phyloP scores from a whole-genome alignment of 2,888 invertebrate species.

The Aphrophora alni region DNA sequence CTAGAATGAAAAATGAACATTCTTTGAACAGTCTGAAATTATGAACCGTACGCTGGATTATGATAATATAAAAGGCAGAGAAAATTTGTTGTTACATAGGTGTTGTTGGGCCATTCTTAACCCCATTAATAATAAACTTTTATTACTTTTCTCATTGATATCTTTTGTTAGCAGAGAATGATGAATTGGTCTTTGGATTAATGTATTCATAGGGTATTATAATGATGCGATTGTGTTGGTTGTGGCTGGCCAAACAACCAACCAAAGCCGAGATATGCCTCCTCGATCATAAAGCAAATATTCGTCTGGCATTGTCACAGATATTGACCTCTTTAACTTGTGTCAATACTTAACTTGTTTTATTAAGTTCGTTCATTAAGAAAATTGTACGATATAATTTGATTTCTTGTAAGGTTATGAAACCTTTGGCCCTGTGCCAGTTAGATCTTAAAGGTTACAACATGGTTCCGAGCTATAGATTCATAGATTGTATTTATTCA shows the following conservation, averaged over 20 bases:
- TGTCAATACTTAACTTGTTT: not conserved
- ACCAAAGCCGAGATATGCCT: not conserved
- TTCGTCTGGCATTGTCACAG: not conserved
- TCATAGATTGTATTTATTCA: not conserved
- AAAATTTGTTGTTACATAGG: constrained; percentile 9
- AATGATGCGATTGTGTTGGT: constrained; percentile 6
- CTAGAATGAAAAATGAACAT: not conserved
- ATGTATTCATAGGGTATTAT: constrained; percentile 6
- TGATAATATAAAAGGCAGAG: constrained; percentile 9
- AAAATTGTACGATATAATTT: not conserved
- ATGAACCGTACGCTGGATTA: constrained; percentile 3
- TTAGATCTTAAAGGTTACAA: not conserved
- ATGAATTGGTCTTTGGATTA: not conserved
- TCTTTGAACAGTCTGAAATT: not conserved
- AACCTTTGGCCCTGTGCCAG: not conserved
- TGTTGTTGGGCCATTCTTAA: not conserved
- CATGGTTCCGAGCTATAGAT: not conserved
- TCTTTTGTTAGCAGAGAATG: not conserved
- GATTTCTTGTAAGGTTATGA: not conserved
- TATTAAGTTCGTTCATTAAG: not conserved
- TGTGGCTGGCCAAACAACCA: not conserved
- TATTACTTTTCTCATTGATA: constrained; percentile 5
- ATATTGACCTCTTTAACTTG: not conserved
- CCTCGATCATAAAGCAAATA: not conserved
- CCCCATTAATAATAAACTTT: constrained; percentile 9